Percentiles rank a stretch among this genome's conserved stretches.
These are phyloP conservation scores for Bos indicus DNA, from an alignment of 2,113 vertebrate species.

Conservation along the genomic window DNA sequence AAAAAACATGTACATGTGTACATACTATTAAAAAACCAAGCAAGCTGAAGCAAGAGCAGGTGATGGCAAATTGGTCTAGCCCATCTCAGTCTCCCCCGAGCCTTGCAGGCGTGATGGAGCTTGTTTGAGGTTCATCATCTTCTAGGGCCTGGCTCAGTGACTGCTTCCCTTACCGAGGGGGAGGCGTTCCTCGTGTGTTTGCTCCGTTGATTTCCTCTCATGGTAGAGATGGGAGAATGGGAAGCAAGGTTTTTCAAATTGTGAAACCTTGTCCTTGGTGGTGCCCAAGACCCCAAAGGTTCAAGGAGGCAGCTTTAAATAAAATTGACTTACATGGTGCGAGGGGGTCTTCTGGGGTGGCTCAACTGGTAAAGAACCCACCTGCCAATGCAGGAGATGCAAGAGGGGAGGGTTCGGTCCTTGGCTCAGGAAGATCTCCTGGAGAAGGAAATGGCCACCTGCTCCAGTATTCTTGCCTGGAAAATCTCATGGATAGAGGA, in stretches of 20 bases:
- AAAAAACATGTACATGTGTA: fast-evolving
- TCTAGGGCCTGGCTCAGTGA: background rate
- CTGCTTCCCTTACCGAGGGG: fast-evolving
- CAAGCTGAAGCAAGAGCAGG: background rate
- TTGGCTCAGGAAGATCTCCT: background rate
- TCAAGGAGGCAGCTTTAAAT: background rate
- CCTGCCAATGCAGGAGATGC: background rate
- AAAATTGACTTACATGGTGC: fast-evolving
- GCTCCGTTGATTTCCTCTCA: background rate
- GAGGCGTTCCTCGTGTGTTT: fast-evolving
- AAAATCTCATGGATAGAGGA: background rate
- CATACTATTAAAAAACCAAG: background rate
- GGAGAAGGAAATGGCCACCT: background rate
- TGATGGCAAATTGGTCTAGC: background rate
- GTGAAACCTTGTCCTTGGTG: fast-evolving
- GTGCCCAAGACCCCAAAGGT: background rate
- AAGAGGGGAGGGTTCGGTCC: background rate
- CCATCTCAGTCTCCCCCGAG: fast-evolving
- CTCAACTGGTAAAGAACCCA: background rate
- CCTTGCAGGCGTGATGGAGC: background rate
- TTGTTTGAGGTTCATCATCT: background rate
- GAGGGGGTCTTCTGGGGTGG: background rate
- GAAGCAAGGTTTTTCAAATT: background rate
- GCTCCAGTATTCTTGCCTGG: background rate
- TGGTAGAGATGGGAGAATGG: too few relatives aligned